Evolutionary conservation across 1,140 invertebrate species (phyloP).

Genomic region (Pogonognathellus flavescens): DNA sequence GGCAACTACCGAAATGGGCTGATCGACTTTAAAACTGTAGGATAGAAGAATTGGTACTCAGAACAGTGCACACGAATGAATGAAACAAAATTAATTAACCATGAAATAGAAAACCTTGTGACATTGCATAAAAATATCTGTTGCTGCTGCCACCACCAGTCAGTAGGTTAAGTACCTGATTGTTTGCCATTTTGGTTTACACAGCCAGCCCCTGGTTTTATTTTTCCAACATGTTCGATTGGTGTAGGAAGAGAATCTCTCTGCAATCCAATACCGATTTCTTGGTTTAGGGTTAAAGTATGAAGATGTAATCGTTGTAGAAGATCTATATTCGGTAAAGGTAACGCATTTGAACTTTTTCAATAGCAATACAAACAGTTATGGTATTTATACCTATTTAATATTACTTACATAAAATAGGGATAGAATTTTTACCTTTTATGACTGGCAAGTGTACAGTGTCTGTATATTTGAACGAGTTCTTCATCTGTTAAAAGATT

Average conservation of each 20-base stretch:
- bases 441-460: background rate
- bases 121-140: no score
- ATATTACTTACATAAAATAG: no score
- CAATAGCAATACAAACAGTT: background rate
- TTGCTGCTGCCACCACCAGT: no score
- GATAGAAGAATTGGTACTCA: background rate
- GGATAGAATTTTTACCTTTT: background rate
- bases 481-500: slow-evolving; percentile 26
- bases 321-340: background rate
- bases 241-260: background rate
- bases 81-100: background rate
- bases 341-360: background rate
- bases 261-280: slow-evolving; percentile 21
- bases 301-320: background rate
- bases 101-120: background rate
- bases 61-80: background rate
- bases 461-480: background rate
- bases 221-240: slow-evolving; percentile 33
- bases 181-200: slow-evolving; percentile 16
- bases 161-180: background rate
- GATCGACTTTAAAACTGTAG: slow-evolving; percentile 19
- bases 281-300: background rate
- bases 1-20: background rate
- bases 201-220: slow-evolving; percentile 16
- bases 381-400: background rate